phyloP scores from a whole-genome alignment of 2,113 vertebrate genomes.

The Haplochromis burtoni region DNA sequence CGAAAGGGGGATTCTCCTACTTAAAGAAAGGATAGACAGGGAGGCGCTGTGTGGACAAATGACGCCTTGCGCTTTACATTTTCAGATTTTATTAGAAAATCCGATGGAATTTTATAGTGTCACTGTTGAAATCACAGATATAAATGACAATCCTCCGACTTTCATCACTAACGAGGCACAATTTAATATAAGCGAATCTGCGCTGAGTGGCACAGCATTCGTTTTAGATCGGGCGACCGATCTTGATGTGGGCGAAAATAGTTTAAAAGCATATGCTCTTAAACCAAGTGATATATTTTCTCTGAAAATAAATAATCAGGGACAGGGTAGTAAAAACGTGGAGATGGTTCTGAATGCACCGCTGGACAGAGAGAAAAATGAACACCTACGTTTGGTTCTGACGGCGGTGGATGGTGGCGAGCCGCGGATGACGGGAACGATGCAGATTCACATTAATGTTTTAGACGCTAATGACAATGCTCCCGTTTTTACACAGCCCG shows the following conservation, averaged over 20 bases:
- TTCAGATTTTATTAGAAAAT: constrained; percentile 68
- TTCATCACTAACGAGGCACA: constrained; percentile 46
- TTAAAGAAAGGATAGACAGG: constrained; percentile 73
- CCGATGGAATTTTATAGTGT: constrained; percentile 64
- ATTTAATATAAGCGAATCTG: constrained; percentile 64
- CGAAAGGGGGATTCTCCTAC: constrained; percentile 27
- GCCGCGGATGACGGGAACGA: constrained; percentile 23
- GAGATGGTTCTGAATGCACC: constrained; percentile 44
- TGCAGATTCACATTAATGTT: constrained; percentile 28
- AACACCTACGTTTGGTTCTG: constrained; percentile 9
- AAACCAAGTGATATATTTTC: constrained; percentile 46
- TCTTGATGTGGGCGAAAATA: constrained; percentile 65
- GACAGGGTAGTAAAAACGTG: constrained; percentile 18
- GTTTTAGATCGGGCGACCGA: constrained; percentile 64
- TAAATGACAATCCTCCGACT: constrained; percentile 69
- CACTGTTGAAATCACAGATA: constrained; percentile 63
- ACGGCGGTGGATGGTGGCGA: constrained; percentile 30
- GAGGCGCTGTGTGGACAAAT: constrained; percentile 65
- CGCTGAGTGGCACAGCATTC: constrained; percentile 50
- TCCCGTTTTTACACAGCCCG: not conserved
- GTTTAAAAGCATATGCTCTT: constrained; percentile 62
- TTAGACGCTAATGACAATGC: constrained; percentile 46
- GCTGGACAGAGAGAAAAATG: constrained; percentile 33
- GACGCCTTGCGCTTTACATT: constrained; percentile 62
- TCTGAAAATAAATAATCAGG: constrained; percentile 10